phyloP scores from a whole-genome alignment of 2,888 invertebrate species.

The Polietes domitor region DNA sequence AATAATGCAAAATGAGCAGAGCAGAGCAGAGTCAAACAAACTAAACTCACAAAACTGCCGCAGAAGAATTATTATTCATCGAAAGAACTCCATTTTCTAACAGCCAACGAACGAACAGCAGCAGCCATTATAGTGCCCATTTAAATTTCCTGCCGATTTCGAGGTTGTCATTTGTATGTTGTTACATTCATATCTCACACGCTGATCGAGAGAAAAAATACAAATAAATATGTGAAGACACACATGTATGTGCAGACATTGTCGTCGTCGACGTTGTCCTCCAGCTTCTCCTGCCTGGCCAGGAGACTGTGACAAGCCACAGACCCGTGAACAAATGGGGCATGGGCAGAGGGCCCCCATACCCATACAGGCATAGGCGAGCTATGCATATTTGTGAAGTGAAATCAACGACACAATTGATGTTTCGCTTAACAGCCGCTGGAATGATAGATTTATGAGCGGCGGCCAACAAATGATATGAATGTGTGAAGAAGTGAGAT shows the following conservation, averaged over 20 bases:
- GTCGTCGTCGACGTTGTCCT: too few relatives aligned
- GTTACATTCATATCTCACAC: conserved; percentile 16
- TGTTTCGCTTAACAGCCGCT: conserved; percentile 47
- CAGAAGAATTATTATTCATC: conserved; percentile 17
- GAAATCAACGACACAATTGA: conserved; percentile 32
- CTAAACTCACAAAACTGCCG: conserved; percentile 24
- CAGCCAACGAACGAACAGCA: not conserved
- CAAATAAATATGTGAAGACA: not conserved
- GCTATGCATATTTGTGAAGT: not conserved
- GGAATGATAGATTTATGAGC: conserved; percentile 62
- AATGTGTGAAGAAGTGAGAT: conserved; percentile 17
- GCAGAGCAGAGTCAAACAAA: not conserved
- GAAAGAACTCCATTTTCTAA: conserved; percentile 29
- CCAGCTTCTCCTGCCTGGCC: too few relatives aligned
- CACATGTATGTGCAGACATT: too few relatives aligned
- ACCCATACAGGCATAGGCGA: not conserved
- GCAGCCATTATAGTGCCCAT: conserved; percentile 42
- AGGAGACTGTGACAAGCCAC: too few relatives aligned
- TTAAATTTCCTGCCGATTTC: conserved; percentile 34
- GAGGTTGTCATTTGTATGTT: conserved; percentile 19
- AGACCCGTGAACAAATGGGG: not conserved
- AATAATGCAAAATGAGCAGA: not conserved
- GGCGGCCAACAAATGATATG: conserved; percentile 13
- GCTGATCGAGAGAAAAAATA: not conserved
- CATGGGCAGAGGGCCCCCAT: not conserved